phyloP scores from a whole-genome alignment of 2,113 vertebrate genomes.

The Mungos mungo region DNA sequence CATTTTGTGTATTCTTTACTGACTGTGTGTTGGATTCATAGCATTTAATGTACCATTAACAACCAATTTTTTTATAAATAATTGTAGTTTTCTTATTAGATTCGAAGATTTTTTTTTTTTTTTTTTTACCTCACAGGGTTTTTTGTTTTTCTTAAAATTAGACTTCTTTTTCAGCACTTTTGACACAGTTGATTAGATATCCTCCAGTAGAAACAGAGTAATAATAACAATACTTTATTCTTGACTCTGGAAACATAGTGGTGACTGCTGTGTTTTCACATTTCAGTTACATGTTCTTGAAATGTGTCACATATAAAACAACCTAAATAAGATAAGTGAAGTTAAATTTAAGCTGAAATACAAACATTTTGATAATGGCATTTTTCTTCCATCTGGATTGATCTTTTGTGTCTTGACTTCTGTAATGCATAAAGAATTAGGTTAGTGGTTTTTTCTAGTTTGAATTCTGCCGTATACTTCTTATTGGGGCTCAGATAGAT shows the following conservation, averaged over 20 bases:
- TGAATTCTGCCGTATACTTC: background rate
- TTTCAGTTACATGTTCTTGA: conserved; percentile 46
- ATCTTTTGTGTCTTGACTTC: background rate
- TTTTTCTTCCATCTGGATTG: background rate
- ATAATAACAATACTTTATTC: background rate
- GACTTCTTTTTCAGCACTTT: background rate
- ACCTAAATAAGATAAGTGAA: background rate
- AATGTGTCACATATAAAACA: background rate
- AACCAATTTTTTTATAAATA: background rate
- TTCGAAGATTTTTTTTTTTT: background rate
- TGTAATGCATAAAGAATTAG: conserved; percentile 43
- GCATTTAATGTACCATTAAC: background rate
- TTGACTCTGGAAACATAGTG: background rate
- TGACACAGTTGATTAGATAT: background rate
- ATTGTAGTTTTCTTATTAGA: background rate
- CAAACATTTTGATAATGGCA: conserved; percentile 19
- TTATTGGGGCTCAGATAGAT: background rate
- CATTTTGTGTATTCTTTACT: background rate
- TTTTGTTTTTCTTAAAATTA: background rate
- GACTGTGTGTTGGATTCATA: background rate
- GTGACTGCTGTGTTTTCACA: background rate
- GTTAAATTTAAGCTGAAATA: background rate
- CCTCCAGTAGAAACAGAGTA: background rate
- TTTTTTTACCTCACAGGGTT: background rate
- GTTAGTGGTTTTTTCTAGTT: background rate